These are phyloP conservation scores for Cirrhinus mrigala DNA, from an alignment of 2,797 vertebrate species.

Conservation along the genomic window DNA sequence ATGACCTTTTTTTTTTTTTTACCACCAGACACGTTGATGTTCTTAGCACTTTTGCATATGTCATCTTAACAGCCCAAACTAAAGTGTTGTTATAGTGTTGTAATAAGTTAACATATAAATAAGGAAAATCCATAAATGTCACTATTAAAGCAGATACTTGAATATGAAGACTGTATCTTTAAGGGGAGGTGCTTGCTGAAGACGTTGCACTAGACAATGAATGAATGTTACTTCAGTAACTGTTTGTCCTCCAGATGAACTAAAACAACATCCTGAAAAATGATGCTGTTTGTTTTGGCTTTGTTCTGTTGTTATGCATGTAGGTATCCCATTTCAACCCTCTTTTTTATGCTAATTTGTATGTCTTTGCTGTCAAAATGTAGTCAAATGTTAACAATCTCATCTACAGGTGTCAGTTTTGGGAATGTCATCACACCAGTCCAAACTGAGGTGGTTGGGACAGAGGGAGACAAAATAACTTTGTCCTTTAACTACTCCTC, in stretches of 20 bases:
- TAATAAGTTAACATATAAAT: too few relatives aligned
- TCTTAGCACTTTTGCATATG: too few relatives aligned
- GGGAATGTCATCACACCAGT: conserved; percentile 25
- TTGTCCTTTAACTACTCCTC: conserved; percentile 45
- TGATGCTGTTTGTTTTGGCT: background rate
- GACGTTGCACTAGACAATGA: background rate
- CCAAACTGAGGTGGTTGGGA: background rate
- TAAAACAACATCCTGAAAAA: background rate
- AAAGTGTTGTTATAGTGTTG: too few relatives aligned
- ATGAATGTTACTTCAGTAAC: too few relatives aligned
- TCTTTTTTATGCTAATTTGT: background rate
- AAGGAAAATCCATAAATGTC: background rate
- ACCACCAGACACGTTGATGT: too few relatives aligned
- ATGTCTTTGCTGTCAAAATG: background rate
- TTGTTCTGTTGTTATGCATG: background rate
- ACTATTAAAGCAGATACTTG: background rate
- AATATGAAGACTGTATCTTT: background rate
- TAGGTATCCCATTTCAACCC: background rate
- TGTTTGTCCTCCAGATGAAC: background rate
- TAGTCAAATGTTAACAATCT: background rate
- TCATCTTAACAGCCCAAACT: too few relatives aligned
- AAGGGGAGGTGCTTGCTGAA: background rate
- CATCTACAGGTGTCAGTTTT: conserved; percentile 1
- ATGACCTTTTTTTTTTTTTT: too few relatives aligned
- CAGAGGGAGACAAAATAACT: conserved; percentile 2